These are phyloP conservation scores for Heteractis magnifica DNA, from an alignment of 92 coral and sea anemone genomes.

Conservation along the genomic window DNA sequence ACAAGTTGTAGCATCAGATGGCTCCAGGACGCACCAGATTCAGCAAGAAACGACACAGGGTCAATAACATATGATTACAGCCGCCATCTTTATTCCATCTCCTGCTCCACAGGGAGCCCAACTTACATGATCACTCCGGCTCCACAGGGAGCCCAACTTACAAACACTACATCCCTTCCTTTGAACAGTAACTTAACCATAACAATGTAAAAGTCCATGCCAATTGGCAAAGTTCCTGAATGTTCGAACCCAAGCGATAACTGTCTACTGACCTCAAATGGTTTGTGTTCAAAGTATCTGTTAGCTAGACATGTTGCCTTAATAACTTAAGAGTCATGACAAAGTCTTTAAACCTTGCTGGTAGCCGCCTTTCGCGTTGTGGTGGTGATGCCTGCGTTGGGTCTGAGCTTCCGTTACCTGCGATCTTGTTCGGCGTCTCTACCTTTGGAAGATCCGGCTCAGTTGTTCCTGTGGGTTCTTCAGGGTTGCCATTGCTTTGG, in stretches of 20 bases:
- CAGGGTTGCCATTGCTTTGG: constrained; percentile 25
- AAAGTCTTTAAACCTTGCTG: constrained; percentile 2
- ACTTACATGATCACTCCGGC: too few relatives aligned
- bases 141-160: too few relatives aligned
- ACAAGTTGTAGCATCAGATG: too few relatives aligned
- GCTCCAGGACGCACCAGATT: too few relatives aligned
- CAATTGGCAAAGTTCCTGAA: constrained; percentile 27
- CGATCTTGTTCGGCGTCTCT: constrained; percentile 1
- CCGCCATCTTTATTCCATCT: too few relatives aligned
- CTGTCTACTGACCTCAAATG: neutral
- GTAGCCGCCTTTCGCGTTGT: constrained; percentile 1
- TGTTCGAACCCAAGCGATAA: neutral
- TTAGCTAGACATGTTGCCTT: neutral
- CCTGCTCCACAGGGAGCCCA: too few relatives aligned
- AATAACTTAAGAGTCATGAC: neutral
- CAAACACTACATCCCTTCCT: too few relatives aligned
- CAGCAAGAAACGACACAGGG: too few relatives aligned
- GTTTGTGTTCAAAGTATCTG: neutral
- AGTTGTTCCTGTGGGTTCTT: constrained; percentile 2
- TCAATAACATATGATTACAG: too few relatives aligned
- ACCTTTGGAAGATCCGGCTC: neutral
- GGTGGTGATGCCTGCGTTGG: neutral
- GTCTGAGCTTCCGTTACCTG: neutral
- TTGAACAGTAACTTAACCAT: too few relatives aligned
- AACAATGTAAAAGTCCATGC: too few relatives aligned